Evolutionary conservation across 2,797 vertebrate genomes (phyloP).

Genomic region (Smutsia gigantea): DNA sequence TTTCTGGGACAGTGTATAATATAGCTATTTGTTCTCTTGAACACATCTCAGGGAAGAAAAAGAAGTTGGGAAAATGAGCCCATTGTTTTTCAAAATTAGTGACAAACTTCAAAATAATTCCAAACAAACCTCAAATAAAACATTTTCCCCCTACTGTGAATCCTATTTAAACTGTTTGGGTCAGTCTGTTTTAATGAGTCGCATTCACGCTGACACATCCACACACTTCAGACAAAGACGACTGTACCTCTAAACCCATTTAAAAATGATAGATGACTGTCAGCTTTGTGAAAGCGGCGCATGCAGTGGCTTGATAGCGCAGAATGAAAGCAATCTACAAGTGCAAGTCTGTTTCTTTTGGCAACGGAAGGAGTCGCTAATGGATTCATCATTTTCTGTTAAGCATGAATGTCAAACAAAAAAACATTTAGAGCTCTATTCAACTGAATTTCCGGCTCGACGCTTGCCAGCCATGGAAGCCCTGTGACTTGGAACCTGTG

Average conservation of each 20-base stretch:
- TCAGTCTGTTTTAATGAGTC: slow-evolving; percentile 79
- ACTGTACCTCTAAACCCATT: slow-evolving; percentile 73
- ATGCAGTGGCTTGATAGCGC: slow-evolving; percentile 85
- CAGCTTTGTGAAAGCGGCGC: slow-evolving; percentile 79
- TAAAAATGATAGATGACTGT: slow-evolving; percentile 83
- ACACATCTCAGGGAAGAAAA: slow-evolving; percentile 54
- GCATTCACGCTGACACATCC: slow-evolving; percentile 74
- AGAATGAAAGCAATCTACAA: slow-evolving; percentile 86
- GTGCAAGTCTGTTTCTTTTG: slow-evolving; percentile 88
- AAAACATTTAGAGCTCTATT: slow-evolving; percentile 85
- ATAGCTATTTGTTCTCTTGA: slow-evolving; percentile 69
- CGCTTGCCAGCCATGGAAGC: slow-evolving; percentile 81
- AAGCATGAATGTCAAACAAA: slow-evolving; percentile 84
- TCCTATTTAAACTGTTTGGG: slow-evolving; percentile 76
- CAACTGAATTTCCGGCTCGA: slow-evolving; percentile 81
- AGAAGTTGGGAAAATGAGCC: slow-evolving; percentile 76
- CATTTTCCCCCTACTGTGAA: slow-evolving; percentile 71
- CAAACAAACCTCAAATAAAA: slow-evolving; percentile 82
- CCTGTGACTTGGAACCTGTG: slow-evolving; percentile 76
- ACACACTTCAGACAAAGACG: slow-evolving; percentile 80
- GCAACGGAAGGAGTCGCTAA: slow-evolving; percentile 85
- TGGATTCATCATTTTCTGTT: slow-evolving; percentile 87
- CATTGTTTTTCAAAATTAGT: slow-evolving; percentile 76
- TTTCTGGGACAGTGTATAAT: slow-evolving; percentile 57
- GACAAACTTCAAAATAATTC: slow-evolving; percentile 82